Base-by-base conservation (phyloP, 2,888 invertebrate species). In the Amblyjoppa proteus region DNA sequence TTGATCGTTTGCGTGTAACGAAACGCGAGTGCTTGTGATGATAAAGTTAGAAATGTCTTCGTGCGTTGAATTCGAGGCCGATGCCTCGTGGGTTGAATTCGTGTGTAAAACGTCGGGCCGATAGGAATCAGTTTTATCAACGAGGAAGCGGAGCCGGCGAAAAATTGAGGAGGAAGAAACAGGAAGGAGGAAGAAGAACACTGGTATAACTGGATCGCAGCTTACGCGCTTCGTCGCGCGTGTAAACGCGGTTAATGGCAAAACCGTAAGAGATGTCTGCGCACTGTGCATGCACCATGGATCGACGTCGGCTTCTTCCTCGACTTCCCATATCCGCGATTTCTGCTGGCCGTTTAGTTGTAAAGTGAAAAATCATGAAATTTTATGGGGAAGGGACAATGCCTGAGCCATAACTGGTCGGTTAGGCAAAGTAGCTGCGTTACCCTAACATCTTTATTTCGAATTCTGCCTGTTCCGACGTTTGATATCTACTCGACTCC, bases 241-340 rank as follows among this genome's bases (percentile, higher is more conserved):
- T 90, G 89, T 89, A 91, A 91, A 90, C 85, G 87, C 87, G 88
- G 88, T 84, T 91, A 90, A 91, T 87, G 89, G 86, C 66, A 81
- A 81, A 90, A 90, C 87, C 88, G 90, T 88, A 90, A 88, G 79
- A 51, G 66, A 77, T 25, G 73, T 71, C n/a, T 74, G 16, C 61
- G 34, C 49, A 64, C n/a, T 3, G 56, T 45, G 61, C 41, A 76
- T 66, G 25, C 64, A 20, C 34, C 31, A 74, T 51, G 64, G 20
- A 20, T 45, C 64, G 11, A 64, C 58, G 74, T n/a, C 64, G 3
- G 31, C 64, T 34, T 28, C 13, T 6, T 34, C 34, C 58, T 45
- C 56, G 25, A 16, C 49, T 51, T 4, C 41, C 64, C 7, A 45
- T 58, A 28, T n/a, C 31, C 41, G 56, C 25, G 71, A 56, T 25